Base-by-base conservation (phyloP, 2,888 invertebrate species). In the Pharmacophagus antenor region DNA sequence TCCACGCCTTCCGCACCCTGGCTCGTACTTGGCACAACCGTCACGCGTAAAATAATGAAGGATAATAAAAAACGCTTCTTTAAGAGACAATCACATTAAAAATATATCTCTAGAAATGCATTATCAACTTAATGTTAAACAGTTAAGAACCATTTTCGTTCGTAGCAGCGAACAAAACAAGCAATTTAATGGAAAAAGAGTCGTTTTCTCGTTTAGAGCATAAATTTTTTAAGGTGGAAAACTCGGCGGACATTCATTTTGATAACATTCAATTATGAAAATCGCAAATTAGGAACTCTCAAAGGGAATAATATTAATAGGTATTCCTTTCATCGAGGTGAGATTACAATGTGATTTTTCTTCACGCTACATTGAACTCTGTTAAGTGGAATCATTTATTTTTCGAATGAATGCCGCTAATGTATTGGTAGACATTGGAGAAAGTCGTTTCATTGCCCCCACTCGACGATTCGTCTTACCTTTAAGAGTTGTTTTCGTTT, bases 201-300 rank as follows among this genome's bases (percentile, higher is more conserved):
- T 55, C 64, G 54, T 56, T 62, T 66, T 70, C 68, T 66, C 60
- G 63, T 67, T 57, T 69, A 65, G 67, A 64, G 65, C 66, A 70
- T 77, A 74, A 74, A 72, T 75, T 77, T 74, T 74, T 72, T 46
- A 60, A 55, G 61, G 68, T 70, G 66, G 68, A 69, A 75, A 72
- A 72, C 67, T 73, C 72, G 49, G 62, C 67, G 69, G 67, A 65
- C 77, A 70, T 76, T 75, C 72, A 70, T 80, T 78, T 73, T 75
- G 77, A 81, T 77, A 82, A 76, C 73, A 77, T 82, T 80, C 78
- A 82, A 82, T 82, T 82, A 81, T 72, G 71, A 76, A 73, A 73
- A 74, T 77, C 74, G 69, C 75, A 76, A 80, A 78, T 80, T 79
- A 79, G 74, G 71, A 67, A 68, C 66, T 54, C 60, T 49, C 62